These are phyloP conservation scores for Diacarnus erythraeanus DNA, from an alignment of 37 sponge, comb jelly and placozoan species.

Conservation along the genomic window DNA sequence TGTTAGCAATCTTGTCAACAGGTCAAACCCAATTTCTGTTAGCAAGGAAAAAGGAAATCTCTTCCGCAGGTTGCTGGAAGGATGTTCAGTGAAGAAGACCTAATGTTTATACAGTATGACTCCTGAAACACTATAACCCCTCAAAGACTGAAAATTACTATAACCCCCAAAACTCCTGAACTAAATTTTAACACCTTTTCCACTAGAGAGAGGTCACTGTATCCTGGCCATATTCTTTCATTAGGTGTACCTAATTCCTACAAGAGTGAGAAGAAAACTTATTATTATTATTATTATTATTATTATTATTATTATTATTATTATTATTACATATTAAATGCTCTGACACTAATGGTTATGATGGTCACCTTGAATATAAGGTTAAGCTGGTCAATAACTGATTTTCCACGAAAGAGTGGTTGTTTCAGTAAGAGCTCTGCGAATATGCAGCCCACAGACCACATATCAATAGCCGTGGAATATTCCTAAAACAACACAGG, in stretches of 20 bases:
- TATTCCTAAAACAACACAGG: slow-evolving; percentile 54
- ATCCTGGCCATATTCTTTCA: slow-evolving; percentile 97
- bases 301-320: no score
- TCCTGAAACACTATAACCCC: no score
- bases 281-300: background rate
- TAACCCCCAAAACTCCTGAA: background rate
- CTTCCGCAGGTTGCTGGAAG: slow-evolving; percentile 86
- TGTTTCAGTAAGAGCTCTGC: slow-evolving; percentile 86
- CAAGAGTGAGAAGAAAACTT: background rate
- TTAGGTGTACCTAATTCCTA: slow-evolving; percentile 93
- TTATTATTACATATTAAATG: no score
- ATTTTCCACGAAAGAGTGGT: slow-evolving; percentile 89
- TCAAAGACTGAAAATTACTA: no score
- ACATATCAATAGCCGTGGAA: slow-evolving; percentile 91
- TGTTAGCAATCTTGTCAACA: slow-evolving; percentile 85
- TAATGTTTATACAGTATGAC: background rate
- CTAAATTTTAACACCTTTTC: slow-evolving; percentile 70
- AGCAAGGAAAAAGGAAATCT: slow-evolving; percentile 55
- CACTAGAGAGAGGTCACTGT: slow-evolving; percentile 74
- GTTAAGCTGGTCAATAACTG: slow-evolving; percentile 95
- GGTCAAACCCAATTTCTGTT: slow-evolving; percentile 80
- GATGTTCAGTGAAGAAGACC: slow-evolving; percentile 85
- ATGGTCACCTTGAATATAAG: slow-evolving; percentile 90
- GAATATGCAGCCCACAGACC: slow-evolving; percentile 99
- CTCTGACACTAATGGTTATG: no score